Conservation (phyloP, 1,140 invertebrate genomes). For the Microplitis mediator region DNA sequence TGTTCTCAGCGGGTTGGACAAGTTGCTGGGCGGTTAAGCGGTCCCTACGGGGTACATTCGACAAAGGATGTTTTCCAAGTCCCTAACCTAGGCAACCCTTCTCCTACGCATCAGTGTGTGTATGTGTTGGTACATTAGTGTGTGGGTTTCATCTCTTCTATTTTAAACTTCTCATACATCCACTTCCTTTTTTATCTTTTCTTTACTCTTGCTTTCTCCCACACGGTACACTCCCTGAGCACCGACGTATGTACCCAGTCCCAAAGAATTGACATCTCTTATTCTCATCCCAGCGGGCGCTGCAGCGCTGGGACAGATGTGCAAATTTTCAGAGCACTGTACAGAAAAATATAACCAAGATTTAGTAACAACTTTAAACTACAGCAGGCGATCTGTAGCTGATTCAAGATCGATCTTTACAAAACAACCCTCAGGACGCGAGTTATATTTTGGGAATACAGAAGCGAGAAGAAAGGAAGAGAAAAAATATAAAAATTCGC, state of each 20-base stretch:
- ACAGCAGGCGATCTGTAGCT: not conserved
- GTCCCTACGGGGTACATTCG: constrained; percentile 57
- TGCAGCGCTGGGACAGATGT: constrained; percentile 48
- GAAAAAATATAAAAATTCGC: not conserved
- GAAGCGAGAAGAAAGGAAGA: not conserved
- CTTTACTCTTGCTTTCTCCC: constrained; percentile 37
- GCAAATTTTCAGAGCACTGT: constrained; percentile 53
- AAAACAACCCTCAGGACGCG: not conserved
- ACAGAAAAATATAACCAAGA: constrained; percentile 21
- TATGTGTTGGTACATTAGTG: not conserved
- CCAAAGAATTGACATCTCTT: constrained; percentile 54
- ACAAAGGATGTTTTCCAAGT: constrained; percentile 62
- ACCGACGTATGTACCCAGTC: constrained; percentile 48
- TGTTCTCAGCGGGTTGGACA: constrained; percentile 55
- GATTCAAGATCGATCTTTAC: not conserved
- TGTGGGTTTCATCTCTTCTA: constrained; percentile 28
- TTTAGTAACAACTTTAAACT: not conserved
- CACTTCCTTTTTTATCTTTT: constrained; percentile 36
- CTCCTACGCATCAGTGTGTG: constrained; percentile 38
- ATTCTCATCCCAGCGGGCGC: constrained; percentile 52
- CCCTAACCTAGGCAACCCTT: constrained; percentile 62
- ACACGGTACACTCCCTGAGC: constrained; percentile 30
- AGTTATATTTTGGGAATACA: constrained; percentile 10
- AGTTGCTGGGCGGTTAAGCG: constrained; percentile 57
- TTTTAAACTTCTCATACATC: constrained; percentile 30